Evolutionary conservation across 1,140 invertebrate species (phyloP).

Genomic region (Drosophila albomicans): DNA sequence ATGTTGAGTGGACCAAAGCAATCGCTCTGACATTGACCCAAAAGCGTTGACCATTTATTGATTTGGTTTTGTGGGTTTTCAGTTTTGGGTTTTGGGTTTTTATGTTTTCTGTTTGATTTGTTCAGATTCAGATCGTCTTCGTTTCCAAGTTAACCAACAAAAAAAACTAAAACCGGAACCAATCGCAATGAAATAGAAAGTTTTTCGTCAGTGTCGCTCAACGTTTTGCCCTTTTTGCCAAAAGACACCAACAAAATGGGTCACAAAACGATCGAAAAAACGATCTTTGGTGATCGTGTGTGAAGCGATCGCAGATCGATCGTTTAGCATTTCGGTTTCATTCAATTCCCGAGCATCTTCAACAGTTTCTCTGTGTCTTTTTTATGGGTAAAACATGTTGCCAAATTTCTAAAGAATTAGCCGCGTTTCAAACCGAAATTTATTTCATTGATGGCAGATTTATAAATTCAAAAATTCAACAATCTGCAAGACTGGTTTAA

Average conservation of each 20-base stretch:
- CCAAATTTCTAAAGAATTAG: neutral
- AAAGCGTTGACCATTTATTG: slow-evolving; percentile 65
- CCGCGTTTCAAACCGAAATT: neutral
- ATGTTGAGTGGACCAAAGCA: slow-evolving; percentile 32
- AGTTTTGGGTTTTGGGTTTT: neutral
- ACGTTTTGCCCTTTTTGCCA: slow-evolving; percentile 22
- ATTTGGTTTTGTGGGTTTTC: slow-evolving; percentile 55
- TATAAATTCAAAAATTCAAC: neutral
- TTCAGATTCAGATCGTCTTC: slow-evolving; percentile 47
- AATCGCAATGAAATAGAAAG: slow-evolving; percentile 74
- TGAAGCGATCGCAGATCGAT: neutral
- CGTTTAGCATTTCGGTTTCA: slow-evolving; percentile 5
- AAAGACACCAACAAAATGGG: slow-evolving; percentile 17
- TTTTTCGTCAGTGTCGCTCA: slow-evolving; percentile 36
- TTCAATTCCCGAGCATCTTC: neutral
- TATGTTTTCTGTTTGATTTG: slow-evolving; percentile 22
- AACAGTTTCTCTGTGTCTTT: neutral
- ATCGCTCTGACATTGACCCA: slow-evolving; percentile 75
- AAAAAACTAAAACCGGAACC: slow-evolving; percentile 67
- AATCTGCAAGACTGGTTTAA: neutral
- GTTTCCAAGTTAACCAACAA: slow-evolving; percentile 32
- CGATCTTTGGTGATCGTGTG: slow-evolving; percentile 6
- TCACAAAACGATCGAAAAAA: slow-evolving; percentile 6
- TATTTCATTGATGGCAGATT: neutral
- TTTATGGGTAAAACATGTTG: neutral